Evolutionary conservation across 2,113 vertebrate genomes (phyloP).

Genomic region (Oplegnathus fasciatus): DNA sequence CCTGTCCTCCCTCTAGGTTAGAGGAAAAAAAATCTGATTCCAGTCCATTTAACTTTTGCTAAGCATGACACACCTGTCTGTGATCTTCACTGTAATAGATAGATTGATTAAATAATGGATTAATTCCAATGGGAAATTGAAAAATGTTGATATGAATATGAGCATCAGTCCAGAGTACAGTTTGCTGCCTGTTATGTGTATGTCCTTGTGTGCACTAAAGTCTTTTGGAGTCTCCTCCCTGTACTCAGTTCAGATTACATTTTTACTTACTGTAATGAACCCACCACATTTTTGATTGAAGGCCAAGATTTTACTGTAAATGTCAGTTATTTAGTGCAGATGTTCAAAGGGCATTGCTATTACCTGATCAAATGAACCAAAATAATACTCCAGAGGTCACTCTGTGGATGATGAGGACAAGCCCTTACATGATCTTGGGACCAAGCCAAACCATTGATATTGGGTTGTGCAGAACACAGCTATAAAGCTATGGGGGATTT

Average conservation of each 20-base stretch:
- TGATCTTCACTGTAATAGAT: neutral
- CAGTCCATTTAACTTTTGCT: neutral
- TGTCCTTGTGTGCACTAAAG: neutral
- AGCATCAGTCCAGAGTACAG: neutral
- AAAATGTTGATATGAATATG: neutral
- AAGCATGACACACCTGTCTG: neutral
- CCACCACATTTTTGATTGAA: neutral
- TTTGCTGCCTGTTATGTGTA: neutral
- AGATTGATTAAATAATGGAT: neutral
- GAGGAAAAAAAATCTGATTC: neutral
- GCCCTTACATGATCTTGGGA: constrained; percentile 2
- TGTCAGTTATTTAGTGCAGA: neutral
- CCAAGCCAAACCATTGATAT: neutral
- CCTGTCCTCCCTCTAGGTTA: too few species aligned
- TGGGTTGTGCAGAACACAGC: neutral
- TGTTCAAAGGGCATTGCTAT: neutral
- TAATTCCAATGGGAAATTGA: neutral
- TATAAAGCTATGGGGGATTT: neutral
- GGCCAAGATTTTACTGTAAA: neutral
- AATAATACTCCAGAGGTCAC: constrained; percentile 2
- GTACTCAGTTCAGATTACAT: neutral
- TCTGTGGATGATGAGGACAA: constrained; percentile 4
- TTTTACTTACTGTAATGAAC: neutral
- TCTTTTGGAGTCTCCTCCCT: neutral
- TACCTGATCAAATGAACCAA: constrained; percentile 5